Evolutionary conservation across 2,888 invertebrate genomes (phyloP).

Genomic region (Phytoseiulus persimilis): DNA sequence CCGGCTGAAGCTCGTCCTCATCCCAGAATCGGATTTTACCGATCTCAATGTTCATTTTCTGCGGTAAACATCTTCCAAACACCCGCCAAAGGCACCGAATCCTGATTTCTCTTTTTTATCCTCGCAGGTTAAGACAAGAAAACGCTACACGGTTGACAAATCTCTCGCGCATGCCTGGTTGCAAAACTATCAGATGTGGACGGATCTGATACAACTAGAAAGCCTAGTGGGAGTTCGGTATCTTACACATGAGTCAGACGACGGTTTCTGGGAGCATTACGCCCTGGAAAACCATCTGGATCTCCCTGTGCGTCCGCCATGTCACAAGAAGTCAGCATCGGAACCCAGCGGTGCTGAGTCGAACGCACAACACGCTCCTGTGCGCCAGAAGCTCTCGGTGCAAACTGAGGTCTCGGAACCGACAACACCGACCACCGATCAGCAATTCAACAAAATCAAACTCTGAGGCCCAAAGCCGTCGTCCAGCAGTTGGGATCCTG

Average conservation of each 20-base stretch:
- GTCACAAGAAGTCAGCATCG: conserved; percentile 12
- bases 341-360: conserved; percentile 13
- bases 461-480: neutral
- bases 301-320: conserved; percentile 41
- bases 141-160: conserved; percentile 91
- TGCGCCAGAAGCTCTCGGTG: conserved; percentile 34
- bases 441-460: conserved; percentile 19
- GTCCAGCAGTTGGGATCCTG: neutral
- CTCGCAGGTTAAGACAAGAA: conserved; percentile 66
- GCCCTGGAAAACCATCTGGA: conserved; percentile 52
- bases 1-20: neutral
- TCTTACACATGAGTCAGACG: conserved; percentile 84
- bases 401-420: conserved; percentile 34
- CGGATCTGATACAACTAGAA: conserved; percentile 81
- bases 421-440: conserved; percentile 33
- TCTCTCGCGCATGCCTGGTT: conserved; percentile 89
- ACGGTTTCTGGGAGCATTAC: conserved; percentile 72
- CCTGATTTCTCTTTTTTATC: neutral
- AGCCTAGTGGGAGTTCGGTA: conserved; percentile 67
- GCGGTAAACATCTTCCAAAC: too few relatives aligned
- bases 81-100: too few relatives aligned
- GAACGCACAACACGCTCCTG: conserved; percentile 25
- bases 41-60: too few relatives aligned
- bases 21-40: neutral
- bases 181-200: conserved; percentile 90